Percentiles rank a stretch among this genome's conserved stretches.
phyloP scores from a whole-genome alignment of 2,113 vertebrate species.

The Clarias macrocephalus region DNA sequence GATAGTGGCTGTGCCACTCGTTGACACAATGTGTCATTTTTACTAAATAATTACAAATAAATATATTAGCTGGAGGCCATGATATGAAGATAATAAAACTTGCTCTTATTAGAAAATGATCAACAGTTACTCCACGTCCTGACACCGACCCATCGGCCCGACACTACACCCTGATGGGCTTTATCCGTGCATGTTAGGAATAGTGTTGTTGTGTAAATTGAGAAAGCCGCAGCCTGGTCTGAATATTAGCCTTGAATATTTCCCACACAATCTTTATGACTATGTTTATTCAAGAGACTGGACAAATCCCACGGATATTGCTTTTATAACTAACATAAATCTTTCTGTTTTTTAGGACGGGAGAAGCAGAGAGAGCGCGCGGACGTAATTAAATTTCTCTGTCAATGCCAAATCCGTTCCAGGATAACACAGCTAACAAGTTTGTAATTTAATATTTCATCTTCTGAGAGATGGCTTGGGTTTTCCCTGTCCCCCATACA shows the following conservation, averaged over 20 bases:
- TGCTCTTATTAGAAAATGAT: neutral
- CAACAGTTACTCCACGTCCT: neutral
- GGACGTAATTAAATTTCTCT: constrained; percentile 58
- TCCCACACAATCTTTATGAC: neutral
- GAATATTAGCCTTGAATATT: neutral
- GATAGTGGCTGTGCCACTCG: neutral
- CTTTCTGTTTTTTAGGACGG: constrained; percentile 27
- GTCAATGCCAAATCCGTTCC: constrained; percentile 47
- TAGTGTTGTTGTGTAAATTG: neutral
- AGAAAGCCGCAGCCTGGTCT: neutral
- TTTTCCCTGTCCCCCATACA: constrained; percentile 47
- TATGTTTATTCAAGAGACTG: neutral
- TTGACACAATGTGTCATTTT: neutral
- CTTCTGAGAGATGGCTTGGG: constrained; percentile 38
- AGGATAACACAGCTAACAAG: constrained; percentile 43
- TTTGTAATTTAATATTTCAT: constrained; percentile 59
- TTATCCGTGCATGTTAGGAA: neutral
- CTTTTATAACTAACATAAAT: constrained; percentile 57
- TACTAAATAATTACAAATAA: neutral
- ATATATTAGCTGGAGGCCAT: neutral
- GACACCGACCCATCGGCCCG: neutral
- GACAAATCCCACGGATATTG: constrained; percentile 47
- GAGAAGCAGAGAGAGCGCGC: constrained; percentile 34
- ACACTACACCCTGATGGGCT: neutral
- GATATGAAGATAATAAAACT: neutral